A percentile compares a stretch with the other conserved stretches of the same genome.
phyloP scores from a whole-genome alignment of 2,888 invertebrate species.

The Dendrolimus houi region DNA sequence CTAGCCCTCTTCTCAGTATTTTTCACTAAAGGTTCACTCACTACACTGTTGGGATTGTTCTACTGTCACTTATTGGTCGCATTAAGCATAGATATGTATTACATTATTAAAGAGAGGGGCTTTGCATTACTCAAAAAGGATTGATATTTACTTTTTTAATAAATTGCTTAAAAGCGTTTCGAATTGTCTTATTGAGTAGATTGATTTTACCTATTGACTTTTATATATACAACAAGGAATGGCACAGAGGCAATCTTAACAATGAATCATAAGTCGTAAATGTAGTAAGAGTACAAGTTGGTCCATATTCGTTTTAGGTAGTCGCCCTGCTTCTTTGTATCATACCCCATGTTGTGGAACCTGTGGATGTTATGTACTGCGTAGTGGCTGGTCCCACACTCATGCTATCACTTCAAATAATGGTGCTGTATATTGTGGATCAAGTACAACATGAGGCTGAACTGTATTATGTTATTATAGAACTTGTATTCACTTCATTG shows the following conservation, averaged over 20 bases:
- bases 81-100: slow-evolving; percentile 48
- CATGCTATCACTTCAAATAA: slow-evolving; percentile 49
- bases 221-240: background rate
- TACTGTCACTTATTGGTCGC: slow-evolving; percentile 51
- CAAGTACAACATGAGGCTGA: slow-evolving; percentile 61
- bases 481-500: slow-evolving; percentile 31
- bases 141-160: slow-evolving; percentile 19
- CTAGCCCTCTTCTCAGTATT: slow-evolving; percentile 30
- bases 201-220: background rate
- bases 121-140: slow-evolving; percentile 23
- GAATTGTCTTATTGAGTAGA: background rate
- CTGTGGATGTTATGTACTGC: slow-evolving; percentile 47
- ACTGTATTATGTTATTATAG: slow-evolving; percentile 44
- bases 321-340: slow-evolving; percentile 62
- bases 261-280: too few relatives aligned
- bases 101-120: slow-evolving; percentile 47
- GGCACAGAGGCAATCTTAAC: slow-evolving; percentile 5
- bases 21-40: slow-evolving; percentile 15
- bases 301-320: slow-evolving; percentile 59
- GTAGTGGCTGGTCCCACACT: slow-evolving; percentile 59
- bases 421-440: slow-evolving; percentile 62
- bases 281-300: slow-evolving; percentile 14
- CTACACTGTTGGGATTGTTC: slow-evolving; percentile 46
- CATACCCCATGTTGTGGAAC: slow-evolving; percentile 56
- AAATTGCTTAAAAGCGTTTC: slow-evolving; percentile 23